Percentiles rank a stretch among this genome's conserved stretches.
phyloP scores from a whole-genome alignment of 2,113 vertebrate species.

The Leptobrachium leishanense region DNA sequence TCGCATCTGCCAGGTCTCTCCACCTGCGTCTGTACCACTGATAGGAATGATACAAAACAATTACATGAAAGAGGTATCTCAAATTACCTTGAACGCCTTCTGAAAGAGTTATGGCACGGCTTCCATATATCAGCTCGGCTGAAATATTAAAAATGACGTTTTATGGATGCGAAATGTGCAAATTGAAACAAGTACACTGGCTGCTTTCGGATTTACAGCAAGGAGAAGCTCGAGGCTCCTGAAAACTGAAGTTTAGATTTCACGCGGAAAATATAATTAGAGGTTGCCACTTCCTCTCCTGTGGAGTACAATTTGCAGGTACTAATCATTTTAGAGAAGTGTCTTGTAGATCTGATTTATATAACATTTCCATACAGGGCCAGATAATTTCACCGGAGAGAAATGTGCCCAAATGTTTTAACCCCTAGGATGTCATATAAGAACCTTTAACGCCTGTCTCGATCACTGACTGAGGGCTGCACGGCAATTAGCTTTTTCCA shows the following conservation, averaged over 20 bases:
- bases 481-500: too few relatives aligned
- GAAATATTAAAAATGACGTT: slow-evolving; percentile 21
- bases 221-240: slow-evolving; percentile 57
- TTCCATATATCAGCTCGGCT: slow-evolving; percentile 7
- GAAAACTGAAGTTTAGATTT: slow-evolving; percentile 59
- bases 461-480: too few relatives aligned
- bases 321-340: slow-evolving; percentile 16
- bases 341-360: not conserved
- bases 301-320: slow-evolving; percentile 25
- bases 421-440: too few relatives aligned
- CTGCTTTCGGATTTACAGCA: slow-evolving; percentile 64
- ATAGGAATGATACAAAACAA: not conserved
- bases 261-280: slow-evolving; percentile 66
- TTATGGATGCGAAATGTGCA: slow-evolving; percentile 58
- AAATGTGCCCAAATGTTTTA: not conserved
- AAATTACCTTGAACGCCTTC: not conserved
- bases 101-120: not conserved
- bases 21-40: not conserved
- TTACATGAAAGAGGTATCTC: not conserved
- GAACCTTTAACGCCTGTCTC: too few relatives aligned
- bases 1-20: not conserved
- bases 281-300: slow-evolving; percentile 43
- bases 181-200: slow-evolving; percentile 64
- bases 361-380: slow-evolving; percentile 14
- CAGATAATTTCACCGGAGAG: not conserved